Percentiles rank a stretch among this genome's conserved stretches.
phyloP scores from a whole-genome alignment of 23 tunicate genomes.

The Ascidia mentula region DNA sequence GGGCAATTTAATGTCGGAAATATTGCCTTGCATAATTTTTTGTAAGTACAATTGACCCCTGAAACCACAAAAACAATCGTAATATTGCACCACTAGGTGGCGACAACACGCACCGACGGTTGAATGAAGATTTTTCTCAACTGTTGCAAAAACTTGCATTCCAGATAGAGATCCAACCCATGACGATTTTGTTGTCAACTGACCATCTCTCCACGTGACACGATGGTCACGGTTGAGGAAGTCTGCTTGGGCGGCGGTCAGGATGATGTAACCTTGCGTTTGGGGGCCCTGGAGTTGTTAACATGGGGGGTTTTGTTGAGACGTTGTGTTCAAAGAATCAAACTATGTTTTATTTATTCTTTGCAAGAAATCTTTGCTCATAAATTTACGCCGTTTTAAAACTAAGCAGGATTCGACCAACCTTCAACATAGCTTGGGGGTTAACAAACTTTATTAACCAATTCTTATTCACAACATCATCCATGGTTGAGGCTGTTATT shows the following conservation, averaged over 20 bases:
- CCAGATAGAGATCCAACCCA: constrained; percentile 80
- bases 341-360: no score
- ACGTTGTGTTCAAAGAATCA: no score
- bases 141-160: constrained; percentile 93
- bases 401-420: no score
- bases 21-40: no score
- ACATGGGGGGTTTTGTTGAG: not conserved
- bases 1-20: no score
- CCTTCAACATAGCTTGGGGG: constrained; percentile 96
- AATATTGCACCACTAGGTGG: no score
- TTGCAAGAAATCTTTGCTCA: no score
- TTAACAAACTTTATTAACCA: constrained; percentile 87
- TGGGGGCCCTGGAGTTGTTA: constrained; percentile 73
- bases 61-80: no score
- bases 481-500: constrained; percentile 61
- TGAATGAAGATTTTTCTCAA: constrained; percentile 36
- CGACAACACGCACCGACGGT: not conserved
- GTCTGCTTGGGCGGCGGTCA: constrained; percentile 90
- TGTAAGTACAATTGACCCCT: no score
- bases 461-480: constrained; percentile 80
- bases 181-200: constrained; percentile 80
- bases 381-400: no score
- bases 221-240: constrained; percentile 77
- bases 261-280: constrained; percentile 91
- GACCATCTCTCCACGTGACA: constrained; percentile 87